Evolutionary conservation across 1,140 invertebrate species (phyloP).

Genomic region (Hycleus cichorii): DNA sequence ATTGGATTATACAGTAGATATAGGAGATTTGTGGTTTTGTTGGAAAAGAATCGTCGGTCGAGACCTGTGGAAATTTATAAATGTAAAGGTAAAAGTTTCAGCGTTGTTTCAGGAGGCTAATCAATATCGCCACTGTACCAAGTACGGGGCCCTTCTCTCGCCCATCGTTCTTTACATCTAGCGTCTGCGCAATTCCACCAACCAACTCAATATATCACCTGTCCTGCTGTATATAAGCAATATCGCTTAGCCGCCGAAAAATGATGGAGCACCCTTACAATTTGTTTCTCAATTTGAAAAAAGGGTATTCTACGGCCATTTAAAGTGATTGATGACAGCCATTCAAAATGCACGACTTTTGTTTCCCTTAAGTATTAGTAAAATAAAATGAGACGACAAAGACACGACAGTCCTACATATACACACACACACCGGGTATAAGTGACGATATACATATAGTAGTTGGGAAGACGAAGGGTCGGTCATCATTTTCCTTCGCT

Average conservation of each 20-base stretch:
- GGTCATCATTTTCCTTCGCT: slow-evolving; percentile 16
- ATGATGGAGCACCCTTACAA: slow-evolving; percentile 24
- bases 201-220: slow-evolving; percentile 22
- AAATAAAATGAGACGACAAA: neutral
- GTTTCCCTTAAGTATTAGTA: slow-evolving; percentile 20
- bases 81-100: slow-evolving; percentile 16
- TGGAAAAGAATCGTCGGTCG: too few relatives aligned
- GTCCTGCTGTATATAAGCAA: slow-evolving; percentile 16
- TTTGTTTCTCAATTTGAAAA: slow-evolving; percentile 21
- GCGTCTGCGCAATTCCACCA: slow-evolving; percentile 3
- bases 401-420: neutral
- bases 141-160: slow-evolving; percentile 7
- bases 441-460: neutral
- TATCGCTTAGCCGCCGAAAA: slow-evolving; percentile 19
- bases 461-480: slow-evolving; percentile 1
- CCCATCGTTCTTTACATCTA: neutral
- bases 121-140: slow-evolving; percentile 19
- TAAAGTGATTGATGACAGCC: slow-evolving; percentile 22
- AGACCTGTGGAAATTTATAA: neutral
- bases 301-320: slow-evolving; percentile 17
- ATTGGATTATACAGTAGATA: too few relatives aligned
- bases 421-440: neutral
- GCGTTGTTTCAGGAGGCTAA: slow-evolving; percentile 9
- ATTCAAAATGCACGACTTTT: slow-evolving; percentile 26
- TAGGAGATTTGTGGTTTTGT: too few relatives aligned